Base-by-base conservation (phyloP, 2,113 vertebrate species). In the Sinocyclocheilus rhinocerous region DNA sequence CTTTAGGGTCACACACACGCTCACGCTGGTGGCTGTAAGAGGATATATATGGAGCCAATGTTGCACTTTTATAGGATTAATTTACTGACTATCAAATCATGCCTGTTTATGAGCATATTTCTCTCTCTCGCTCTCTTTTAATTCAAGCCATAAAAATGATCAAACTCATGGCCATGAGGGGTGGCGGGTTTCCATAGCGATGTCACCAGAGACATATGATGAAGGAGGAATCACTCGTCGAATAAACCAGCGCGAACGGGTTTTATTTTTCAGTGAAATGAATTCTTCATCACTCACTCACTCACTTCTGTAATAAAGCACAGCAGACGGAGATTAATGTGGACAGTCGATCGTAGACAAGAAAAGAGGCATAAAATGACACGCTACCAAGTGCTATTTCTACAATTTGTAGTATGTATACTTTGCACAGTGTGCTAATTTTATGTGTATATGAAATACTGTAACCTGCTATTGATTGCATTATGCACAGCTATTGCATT, bases 241-340 rank as follows among this genome's bases (percentile, higher is more conserved):
- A 80, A 79, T 83, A 87, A 87, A 89, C 18, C 36, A 90, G 89
- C 84, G 84, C 55, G 90, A 85, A 87, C 83, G 81, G 84, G 79
- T 85, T 57, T 86, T 63, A 81, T 65, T 69, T 87, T 72, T 81
- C 76, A 77, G 18, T 76, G 67, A 90, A 88, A 90, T 84, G 24
- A 75, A 90, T 55, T 61, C 63, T 81, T 84, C 86, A 88, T 89
- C 82, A 87, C 83, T 85, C 86, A 84, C 79, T 88, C 42, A 76
- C 70, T 50, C 6, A 76, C 70, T 50, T 4, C 55, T 85, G 79
- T 57, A 70, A 24, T 82, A 76, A 84, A 81, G 72, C 16, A 67
- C 61, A 73, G 29, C 57, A 81, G 45, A 73, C 29, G 52, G 26
- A 84, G 81, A 76, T 52, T 26, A 82, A 82, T 82, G 63, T 16